Conservation (phyloP, 2,113 vertebrate species). For the Gallinago jamesoni region DNA sequence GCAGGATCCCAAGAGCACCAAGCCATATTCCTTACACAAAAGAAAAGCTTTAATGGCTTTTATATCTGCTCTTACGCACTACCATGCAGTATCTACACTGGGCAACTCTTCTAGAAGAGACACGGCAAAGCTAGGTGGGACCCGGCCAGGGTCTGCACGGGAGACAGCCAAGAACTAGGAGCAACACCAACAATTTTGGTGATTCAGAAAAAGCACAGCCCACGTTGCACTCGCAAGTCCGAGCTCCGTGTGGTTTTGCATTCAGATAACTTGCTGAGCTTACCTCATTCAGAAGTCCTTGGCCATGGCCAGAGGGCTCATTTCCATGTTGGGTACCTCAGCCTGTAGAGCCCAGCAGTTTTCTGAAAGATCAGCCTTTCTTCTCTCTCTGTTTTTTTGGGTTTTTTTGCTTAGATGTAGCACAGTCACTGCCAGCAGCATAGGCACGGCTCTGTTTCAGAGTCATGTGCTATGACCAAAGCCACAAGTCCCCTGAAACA, state of each 20-base stretch:
- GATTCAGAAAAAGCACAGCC: conserved; percentile 20
- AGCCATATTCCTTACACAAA: background rate
- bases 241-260: background rate
- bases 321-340: background rate
- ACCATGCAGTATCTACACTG: background rate
- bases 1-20: conserved; percentile 7
- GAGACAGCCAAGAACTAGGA: background rate
- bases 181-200: background rate
- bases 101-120: background rate
- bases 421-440: background rate
- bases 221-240: background rate
- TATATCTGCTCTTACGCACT: background rate
- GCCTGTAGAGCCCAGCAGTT: background rate
- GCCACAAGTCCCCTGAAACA: background rate
- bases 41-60: background rate
- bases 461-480: rapidly evolving
- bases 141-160: background rate
- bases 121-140: background rate
- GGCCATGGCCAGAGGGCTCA: background rate
- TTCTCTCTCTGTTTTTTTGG: background rate
- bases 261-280: background rate
- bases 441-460: background rate
- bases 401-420: background rate
- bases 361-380: background rate
- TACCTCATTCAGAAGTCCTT: conserved; percentile 16